These are phyloP conservation scores for Trypoxylus dichotomus DNA, from an alignment of 1,140 invertebrate species.

Conservation along the genomic window DNA sequence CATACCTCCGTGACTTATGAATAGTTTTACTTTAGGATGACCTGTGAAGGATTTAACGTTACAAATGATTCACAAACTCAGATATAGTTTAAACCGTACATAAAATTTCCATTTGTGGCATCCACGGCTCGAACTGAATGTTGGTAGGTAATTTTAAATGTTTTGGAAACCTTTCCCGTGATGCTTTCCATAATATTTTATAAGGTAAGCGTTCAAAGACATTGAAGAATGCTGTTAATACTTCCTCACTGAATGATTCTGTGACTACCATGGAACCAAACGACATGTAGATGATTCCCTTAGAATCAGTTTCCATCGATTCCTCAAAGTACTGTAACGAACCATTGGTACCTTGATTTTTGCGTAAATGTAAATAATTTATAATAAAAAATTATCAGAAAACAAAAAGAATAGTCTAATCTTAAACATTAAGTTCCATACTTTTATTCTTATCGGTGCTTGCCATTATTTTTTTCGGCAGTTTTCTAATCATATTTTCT, in stretches of 20 bases:
- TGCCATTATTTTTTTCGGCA: neutral
- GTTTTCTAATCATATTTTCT: too few relatives aligned
- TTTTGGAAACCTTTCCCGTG: constrained; percentile 52
- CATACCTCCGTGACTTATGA: constrained; percentile 63
- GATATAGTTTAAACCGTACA: constrained; percentile 50
- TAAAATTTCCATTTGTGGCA: constrained; percentile 70
- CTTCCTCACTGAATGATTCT: constrained; percentile 49
- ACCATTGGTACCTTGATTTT: too few relatives aligned
- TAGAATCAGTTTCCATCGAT: constrained; percentile 37
- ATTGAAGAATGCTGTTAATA: constrained; percentile 54
- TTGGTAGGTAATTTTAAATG: constrained; percentile 55
- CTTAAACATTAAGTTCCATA: too few relatives aligned
- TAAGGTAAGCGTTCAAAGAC: constrained; percentile 62
- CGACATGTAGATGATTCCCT: constrained; percentile 55
- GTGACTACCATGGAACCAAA: constrained; percentile 53
- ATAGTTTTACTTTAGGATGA: constrained; percentile 58
- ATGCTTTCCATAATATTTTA: constrained; percentile 67
- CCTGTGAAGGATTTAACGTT: constrained; percentile 37
- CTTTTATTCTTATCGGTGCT: neutral
- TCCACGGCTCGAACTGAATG: constrained; percentile 65
- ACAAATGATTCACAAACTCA: constrained; percentile 54
- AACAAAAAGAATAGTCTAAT: too few relatives aligned
- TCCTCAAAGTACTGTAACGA: constrained; percentile 41
- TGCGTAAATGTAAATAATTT: too few relatives aligned
- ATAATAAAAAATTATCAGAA: too few relatives aligned